Evolutionary conservation across 1,140 invertebrate species (phyloP), one percentile per base, ranked within the genome.

Genomic region (Ruditapes philippinarum): DNA sequence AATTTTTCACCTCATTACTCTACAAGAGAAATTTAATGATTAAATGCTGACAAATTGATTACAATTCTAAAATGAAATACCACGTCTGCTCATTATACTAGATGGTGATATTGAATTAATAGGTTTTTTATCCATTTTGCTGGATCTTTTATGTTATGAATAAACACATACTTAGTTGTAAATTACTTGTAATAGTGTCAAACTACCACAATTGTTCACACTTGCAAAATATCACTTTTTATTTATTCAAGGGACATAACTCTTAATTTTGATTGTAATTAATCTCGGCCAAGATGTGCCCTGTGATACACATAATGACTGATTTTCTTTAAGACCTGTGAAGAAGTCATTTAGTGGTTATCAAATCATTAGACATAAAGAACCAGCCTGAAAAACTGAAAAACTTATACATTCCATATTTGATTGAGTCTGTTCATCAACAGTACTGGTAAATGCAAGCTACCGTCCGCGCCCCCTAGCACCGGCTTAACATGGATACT

Each of bases 1-100:
- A 60, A 28, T 49, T 54, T 28, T 76, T 83, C n/a, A 89, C 84
- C 51, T 90, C 86, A 88, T 83, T 88, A 51, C 78, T 62, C 89
- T 90, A 54, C 36, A 76, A 82, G 65, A 31, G 28, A 31, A 65
- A 60, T 5, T 65, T 2, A 65, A 14, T 11, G 11, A 7, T 28
- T 31, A 65, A 17, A 25, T 4, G 2, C 33, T 31, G 28, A 28
- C 1, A 65, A 60, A 60, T n/a, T n/a, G 54, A 60, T 4, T n/a
- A n/a, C 54, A 65, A 31, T 28, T 31, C 2, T 65, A 31, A 25
- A 65, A 5, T 31, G 4, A 4, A 31, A 9, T 31, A 4, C 9
- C 14, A 5, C 33, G 14, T 31, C 28, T 33, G 25, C n/a, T 65
- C 11, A 3, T 4, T 2, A 12, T 9, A 28, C 4, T 31, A 31